Base-by-base conservation (phyloP, 2,113 vertebrate species). In the Tiliqua scincoides region DNA sequence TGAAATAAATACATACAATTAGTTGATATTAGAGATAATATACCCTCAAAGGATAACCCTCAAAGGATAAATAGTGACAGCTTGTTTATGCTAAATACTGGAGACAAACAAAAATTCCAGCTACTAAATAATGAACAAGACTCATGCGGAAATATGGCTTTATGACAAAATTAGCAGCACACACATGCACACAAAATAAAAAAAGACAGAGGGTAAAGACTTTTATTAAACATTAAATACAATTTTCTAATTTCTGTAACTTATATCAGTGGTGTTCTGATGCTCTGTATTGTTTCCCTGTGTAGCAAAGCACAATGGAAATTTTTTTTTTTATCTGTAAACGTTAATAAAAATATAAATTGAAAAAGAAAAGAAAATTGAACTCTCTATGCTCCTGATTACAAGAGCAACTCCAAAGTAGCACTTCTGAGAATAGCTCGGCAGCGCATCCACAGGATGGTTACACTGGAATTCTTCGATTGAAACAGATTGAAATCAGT, bases 401-500 rank as follows among this genome's bases (percentile, higher is more conserved):
- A 37, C 1, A 15, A 63, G 52, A 79, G 65, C 32, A 61, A 17
- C 52, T 70, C 63, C 74, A 79, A 79, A n/a, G 3, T 48, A 18
- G 35, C 52, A 40, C 27, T 37, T 71, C 75, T 79, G 59, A 82
- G 71, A 82, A 82, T 37, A 82, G 30, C 80, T 25, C 37, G n/a
- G 52, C 11, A 57, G 80, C 65, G 70, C 32, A 57, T 71, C 48
- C 25, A 79, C 57, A 62, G 37, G 23, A 18, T 43, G 54, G 18
- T 32, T 68, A 32, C 43, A 70, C 27, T 48, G 14, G n/a, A 57
- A 48, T 37, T 71, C 14, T 71, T 70, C 8, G 18, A 73, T 20
- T 62, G 68, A 30, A 85, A n/a, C 52, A 85, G 75, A 78, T 85
- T 85, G 65, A 57, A 85, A 11, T 59, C 75, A 79, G 48, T 71